Conservation (phyloP, 1,140 invertebrate genomes). For the Bicyclus anynana region DNA sequence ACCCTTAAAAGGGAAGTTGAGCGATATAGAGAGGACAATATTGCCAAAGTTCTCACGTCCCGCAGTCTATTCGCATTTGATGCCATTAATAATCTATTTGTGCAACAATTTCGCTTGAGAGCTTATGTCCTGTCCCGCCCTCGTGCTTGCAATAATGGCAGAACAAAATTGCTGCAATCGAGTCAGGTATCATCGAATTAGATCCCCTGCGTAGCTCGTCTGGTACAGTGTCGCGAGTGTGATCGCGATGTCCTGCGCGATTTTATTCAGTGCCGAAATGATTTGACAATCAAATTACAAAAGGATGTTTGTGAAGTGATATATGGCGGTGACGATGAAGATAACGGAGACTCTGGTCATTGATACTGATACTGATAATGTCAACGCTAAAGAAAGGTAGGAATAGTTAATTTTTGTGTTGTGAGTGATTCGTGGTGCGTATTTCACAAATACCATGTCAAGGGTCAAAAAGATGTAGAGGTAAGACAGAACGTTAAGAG, state of each 20-base stretch:
- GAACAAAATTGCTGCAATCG: slow-evolving; percentile 67
- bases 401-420: too few relatives aligned
- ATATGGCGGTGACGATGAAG: slow-evolving; percentile 39
- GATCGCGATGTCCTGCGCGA: slow-evolving; percentile 38
- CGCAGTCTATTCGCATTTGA: slow-evolving; percentile 18
- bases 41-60: slow-evolving; percentile 10
- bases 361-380: slow-evolving; percentile 28
- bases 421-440: too few relatives aligned
- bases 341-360: slow-evolving; percentile 47
- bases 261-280: slow-evolving; percentile 20
- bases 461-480: too few relatives aligned
- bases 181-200: slow-evolving; percentile 59
- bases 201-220: slow-evolving; percentile 38
- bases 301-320: slow-evolving; percentile 4
- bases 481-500: too few relatives aligned
- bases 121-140: slow-evolving; percentile 61
- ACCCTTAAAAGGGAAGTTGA: background rate
- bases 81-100: slow-evolving; percentile 24
- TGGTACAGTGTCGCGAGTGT: slow-evolving; percentile 50
- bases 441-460: too few relatives aligned
- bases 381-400: slow-evolving; percentile 37
- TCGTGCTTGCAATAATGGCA: slow-evolving; percentile 57
- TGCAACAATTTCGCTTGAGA: slow-evolving; percentile 57
- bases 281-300: slow-evolving; percentile 10
- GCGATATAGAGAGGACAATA: slow-evolving; percentile 4